Evolutionary conservation across 2,113 vertebrate species (phyloP), one percentile per base, ranked within the genome.

Genomic region (Coptodon rendalli): DNA sequence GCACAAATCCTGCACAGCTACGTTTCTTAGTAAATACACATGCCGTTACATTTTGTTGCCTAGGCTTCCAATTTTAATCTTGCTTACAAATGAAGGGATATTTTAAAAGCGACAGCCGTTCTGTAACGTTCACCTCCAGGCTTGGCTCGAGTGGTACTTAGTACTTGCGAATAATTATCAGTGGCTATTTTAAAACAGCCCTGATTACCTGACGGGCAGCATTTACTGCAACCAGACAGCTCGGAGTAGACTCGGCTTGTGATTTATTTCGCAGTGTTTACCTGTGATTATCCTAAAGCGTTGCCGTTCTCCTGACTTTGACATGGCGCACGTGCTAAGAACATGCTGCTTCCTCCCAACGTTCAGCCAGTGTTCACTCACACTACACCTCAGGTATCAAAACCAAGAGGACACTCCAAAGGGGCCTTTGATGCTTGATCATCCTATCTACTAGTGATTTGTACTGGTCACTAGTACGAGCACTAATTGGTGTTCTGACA

Each of bases 401-500:
- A 86, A 87, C 87, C 90, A 82, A 82, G 94, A 91, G 91, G 94
- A 93, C 89, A 83, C 90, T 95, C 85, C 90, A 36, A 89, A 92
- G 93, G 91, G 93, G 92, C 93, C 95, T 95, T 94, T 91, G 87
- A 93, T 81, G 85, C 89, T 92, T 89, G 82, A 92, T 80, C 92
- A 80, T 86, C 83, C 78, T 52, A n/a, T 83, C 80, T 52, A 79
- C 90, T 38, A 59, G 88, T 84, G 88, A 89, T 63, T 12, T 63
- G 76, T 81, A 9, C 81, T 56, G 34, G 66, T 87, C 87, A 53
- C 91, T 84, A 63, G 89, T 90, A 38, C 17, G 38, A 90, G 91
- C 92, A 87, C 93, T 78, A 78, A 84, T 73, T 9, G 88, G 83
- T 93, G 88, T 86, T 84, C 52, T 22, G 57, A 91, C 85, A 88